These are phyloP conservation scores for Pogonomyrmex barbatus DNA, from an alignment of 1,140 invertebrate genomes.

Conservation along the genomic window DNA sequence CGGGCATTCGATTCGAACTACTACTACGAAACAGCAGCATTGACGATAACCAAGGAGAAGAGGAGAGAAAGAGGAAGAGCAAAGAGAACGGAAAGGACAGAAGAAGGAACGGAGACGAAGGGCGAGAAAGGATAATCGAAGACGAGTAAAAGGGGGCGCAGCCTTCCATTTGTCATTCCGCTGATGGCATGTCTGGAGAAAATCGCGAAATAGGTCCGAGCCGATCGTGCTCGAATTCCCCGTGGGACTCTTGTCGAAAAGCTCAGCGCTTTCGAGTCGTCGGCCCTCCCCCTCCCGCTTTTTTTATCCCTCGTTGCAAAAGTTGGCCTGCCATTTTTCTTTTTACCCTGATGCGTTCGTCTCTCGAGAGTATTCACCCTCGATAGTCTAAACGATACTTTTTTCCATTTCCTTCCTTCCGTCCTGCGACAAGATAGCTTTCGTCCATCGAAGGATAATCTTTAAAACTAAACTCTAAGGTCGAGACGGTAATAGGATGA, in stretches of 20 bases:
- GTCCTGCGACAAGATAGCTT: background rate
- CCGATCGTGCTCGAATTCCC: conserved; percentile 59
- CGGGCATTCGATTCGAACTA: conserved; percentile 37
- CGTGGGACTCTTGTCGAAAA: conserved; percentile 53
- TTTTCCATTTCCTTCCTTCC: conserved; percentile 19
- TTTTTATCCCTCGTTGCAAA: background rate
- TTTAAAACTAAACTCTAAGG: background rate
- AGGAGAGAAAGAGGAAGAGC: background rate
- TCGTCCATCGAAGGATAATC: background rate
- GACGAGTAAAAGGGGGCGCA: conserved; percentile 38
- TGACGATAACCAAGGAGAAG: background rate
- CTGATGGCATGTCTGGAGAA: conserved; percentile 60
- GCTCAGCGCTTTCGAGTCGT: conserved; percentile 43
- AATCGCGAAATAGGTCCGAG: conserved; percentile 62
- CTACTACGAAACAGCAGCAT: conserved; percentile 35
- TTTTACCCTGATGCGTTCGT: background rate
- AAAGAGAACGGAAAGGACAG: background rate
- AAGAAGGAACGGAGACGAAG: background rate
- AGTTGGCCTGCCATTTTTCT: conserved; percentile 46
- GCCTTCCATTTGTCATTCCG: conserved; percentile 62
- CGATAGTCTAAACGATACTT: conserved; percentile 33
- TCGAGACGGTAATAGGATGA: background rate
- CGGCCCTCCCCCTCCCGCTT: background rate
- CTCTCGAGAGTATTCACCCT: conserved; percentile 37
- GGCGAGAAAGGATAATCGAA: conserved; percentile 40